Conservation (phyloP, 1,140 invertebrate genomes). For the Cryptotermes secundus region DNA sequence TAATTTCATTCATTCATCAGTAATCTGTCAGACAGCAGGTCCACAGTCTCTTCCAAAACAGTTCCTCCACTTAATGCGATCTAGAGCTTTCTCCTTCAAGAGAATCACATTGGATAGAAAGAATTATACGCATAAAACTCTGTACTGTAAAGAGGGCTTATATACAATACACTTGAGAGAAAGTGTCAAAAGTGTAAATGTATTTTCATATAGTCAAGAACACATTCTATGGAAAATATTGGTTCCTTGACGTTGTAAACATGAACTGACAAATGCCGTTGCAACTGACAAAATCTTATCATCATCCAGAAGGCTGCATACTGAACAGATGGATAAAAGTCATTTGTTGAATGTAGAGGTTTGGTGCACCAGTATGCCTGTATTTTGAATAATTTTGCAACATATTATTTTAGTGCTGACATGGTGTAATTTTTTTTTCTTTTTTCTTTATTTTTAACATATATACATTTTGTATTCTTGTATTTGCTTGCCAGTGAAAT, state of each 20-base stretch:
- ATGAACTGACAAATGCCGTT: not conserved
- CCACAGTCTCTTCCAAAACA: too few species aligned
- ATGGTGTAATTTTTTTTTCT: not conserved
- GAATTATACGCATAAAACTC: too few species aligned
- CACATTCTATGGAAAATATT: not conserved
- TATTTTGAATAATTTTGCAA: not conserved
- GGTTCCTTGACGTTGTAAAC: not conserved
- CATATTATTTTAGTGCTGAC: not conserved
- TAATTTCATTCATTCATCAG: too few species aligned
- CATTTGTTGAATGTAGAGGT: constrained; percentile 1
- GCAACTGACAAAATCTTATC: not conserved
- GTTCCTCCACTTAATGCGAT: too few species aligned
- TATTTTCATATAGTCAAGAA: not conserved
- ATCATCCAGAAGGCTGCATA: not conserved
- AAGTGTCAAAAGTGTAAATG: too few species aligned
- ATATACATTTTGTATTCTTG: not conserved
- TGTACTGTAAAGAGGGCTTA: too few species aligned
- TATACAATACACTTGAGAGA: too few species aligned
- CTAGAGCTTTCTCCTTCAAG: too few species aligned
- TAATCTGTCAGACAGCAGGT: too few species aligned
- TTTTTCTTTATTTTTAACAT: not conserved
- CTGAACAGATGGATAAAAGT: not conserved
- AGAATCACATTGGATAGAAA: too few species aligned
- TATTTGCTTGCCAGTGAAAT: not conserved
- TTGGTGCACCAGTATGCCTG: not conserved